Evolutionary conservation across 2,113 vertebrate species (phyloP).

Genomic region (cattle (Bos taurus)): DNA sequence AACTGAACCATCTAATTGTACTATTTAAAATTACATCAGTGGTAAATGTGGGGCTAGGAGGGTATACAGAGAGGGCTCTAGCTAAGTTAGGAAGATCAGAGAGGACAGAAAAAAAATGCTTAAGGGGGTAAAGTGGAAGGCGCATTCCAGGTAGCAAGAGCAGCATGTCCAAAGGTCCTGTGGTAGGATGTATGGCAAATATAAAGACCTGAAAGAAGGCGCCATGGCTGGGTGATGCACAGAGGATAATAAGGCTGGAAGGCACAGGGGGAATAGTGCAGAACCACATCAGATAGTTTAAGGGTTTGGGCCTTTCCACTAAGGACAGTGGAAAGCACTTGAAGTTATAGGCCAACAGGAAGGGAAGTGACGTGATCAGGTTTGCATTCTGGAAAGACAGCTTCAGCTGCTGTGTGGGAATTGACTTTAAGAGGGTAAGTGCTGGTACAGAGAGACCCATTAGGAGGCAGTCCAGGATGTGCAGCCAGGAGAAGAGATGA

Average conservation of each 20-base stretch:
- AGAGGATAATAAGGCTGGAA: background rate
- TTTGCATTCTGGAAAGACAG: background rate
- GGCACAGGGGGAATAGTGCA: background rate
- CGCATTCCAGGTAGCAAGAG: background rate
- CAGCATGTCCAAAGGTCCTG: background rate
- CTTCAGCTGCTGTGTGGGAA: background rate
- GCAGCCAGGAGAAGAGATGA: background rate
- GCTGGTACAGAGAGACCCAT: background rate
- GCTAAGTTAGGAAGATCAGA: background rate
- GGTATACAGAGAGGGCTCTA: background rate
- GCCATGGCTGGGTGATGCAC: background rate
- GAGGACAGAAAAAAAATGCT: background rate
- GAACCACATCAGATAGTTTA: background rate
- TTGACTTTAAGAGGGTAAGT: background rate
- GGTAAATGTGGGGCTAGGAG: background rate
- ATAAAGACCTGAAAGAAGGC: background rate
- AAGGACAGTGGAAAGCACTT: background rate
- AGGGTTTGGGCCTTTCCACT: background rate
- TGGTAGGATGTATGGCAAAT: background rate
- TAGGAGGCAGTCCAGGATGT: background rate
- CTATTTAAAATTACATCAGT: background rate
- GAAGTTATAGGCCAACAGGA: background rate
- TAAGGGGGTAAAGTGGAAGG: background rate
- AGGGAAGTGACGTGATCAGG: background rate
- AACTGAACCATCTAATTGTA: background rate